These are phyloP conservation scores for Porites lobata DNA, from an alignment of 92 coral and sea anemone genomes.

Conservation along the genomic window DNA sequence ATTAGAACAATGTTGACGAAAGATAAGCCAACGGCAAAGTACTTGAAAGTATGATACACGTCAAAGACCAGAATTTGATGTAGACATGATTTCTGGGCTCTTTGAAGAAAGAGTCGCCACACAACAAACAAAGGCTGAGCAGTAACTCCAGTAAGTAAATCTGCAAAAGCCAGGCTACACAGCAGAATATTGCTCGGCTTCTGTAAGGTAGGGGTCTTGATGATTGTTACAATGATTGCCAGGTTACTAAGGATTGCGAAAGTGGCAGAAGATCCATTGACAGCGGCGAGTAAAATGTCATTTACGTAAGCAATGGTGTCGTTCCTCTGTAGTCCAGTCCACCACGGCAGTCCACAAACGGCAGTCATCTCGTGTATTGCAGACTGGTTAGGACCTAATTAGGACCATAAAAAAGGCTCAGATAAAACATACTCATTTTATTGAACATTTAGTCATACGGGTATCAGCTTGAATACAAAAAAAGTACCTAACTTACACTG, in stretches of 20 bases:
- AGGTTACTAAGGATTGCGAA: slow-evolving; percentile 15
- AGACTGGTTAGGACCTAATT: too few species aligned
- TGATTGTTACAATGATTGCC: slow-evolving; percentile 36
- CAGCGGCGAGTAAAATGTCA: slow-evolving; percentile 20
- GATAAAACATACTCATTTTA: too few species aligned
- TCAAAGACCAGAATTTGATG: background rate
- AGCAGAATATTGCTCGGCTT: slow-evolving; percentile 50
- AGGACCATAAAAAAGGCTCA: too few species aligned
- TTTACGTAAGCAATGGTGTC: slow-evolving; percentile 11
- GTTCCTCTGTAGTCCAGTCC: slow-evolving; percentile 7
- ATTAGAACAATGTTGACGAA: background rate
- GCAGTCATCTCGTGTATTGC: background rate
- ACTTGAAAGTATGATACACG: background rate
- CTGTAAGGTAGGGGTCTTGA: slow-evolving; percentile 33
- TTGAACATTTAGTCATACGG: too few species aligned
- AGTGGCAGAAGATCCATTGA: slow-evolving; percentile 1
- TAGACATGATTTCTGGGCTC: background rate
- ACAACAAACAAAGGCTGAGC: slow-evolving; percentile 55
- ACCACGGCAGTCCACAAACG: background rate
- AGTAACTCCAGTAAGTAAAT: slow-evolving; percentile 47
- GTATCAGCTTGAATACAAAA: too few species aligned
- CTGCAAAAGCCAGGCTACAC: slow-evolving; percentile 54
- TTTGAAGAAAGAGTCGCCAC: slow-evolving; percentile 27
- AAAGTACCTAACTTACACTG: too few species aligned
- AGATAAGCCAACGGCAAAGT: background rate